phyloP scores from a whole-genome alignment of 1,140 invertebrate species.

The Riptortus pedestris region DNA sequence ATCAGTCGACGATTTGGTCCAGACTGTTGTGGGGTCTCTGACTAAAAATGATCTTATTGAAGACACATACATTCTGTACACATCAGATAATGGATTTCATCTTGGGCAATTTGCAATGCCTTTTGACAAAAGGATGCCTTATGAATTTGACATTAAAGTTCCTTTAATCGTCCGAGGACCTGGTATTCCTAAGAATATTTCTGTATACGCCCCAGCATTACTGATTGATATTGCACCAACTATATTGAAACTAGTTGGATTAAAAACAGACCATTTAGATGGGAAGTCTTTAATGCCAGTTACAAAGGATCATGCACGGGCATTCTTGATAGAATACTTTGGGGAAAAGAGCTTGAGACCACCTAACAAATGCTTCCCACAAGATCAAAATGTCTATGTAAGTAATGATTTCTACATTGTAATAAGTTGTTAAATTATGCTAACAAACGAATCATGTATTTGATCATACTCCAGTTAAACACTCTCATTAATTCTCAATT shows the following conservation, averaged over 20 bases:
- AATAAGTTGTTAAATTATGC: too few relatives aligned
- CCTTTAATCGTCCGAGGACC: constrained; percentile 73
- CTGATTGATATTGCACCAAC: constrained; percentile 75
- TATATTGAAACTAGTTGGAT: constrained; percentile 38
- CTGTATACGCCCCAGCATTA: constrained; percentile 47
- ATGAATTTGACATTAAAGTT: constrained; percentile 76
- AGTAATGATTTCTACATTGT: too few relatives aligned
- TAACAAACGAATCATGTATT: too few relatives aligned
- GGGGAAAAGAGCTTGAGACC: constrained; percentile 36
- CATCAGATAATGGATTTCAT: constrained; percentile 85
- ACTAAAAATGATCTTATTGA: constrained; percentile 45
- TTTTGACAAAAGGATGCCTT: constrained; percentile 77
- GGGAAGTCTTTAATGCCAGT: neutral
- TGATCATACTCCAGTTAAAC: too few relatives aligned
- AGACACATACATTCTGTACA: constrained; percentile 70
- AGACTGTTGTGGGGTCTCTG: constrained; percentile 48
- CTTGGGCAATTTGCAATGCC: constrained; percentile 77
- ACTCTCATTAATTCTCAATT: too few relatives aligned
- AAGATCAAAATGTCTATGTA: constrained; percentile 42
- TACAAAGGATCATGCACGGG: neutral
- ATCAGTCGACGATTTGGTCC: constrained; percentile 76
- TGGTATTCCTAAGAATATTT: constrained; percentile 41
- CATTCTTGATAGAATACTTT: neutral
- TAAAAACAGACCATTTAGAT: neutral
- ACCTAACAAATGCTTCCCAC: constrained; percentile 47